Conservation (phyloP, 2,888 invertebrate species). For the Lasioglossum morio region DNA sequence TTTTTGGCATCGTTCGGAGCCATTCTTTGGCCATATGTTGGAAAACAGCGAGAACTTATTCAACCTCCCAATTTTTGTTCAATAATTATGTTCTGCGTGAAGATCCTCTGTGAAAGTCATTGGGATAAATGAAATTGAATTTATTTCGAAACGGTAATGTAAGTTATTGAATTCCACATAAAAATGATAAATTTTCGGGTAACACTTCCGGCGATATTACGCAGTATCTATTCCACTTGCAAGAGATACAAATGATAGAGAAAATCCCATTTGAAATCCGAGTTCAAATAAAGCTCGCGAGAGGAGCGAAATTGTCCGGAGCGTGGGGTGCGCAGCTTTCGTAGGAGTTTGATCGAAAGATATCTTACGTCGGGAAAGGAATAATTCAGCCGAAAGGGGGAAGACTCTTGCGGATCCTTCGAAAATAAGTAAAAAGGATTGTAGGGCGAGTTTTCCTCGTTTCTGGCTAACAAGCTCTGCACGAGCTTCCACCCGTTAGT, state of each 20-base stretch:
- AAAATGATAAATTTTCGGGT: not conserved
- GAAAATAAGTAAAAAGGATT: slow-evolving; percentile 70
- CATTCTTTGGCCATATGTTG: too few relatives aligned
- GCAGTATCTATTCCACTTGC: not conserved
- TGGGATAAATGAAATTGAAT: not conserved
- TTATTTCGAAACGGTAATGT: not conserved
- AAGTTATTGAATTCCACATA: not conserved
- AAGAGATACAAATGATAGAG: not conserved
- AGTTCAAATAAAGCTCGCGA: slow-evolving; percentile 13
- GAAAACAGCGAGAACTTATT: too few relatives aligned
- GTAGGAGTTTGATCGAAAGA: slow-evolving; percentile 47
- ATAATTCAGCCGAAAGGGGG: slow-evolving; percentile 52
- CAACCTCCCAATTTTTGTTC: too few relatives aligned
- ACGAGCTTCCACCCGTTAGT: slow-evolving; percentile 78
- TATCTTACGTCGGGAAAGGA: slow-evolving; percentile 42
- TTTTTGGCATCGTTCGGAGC: too few relatives aligned
- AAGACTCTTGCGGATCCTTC: slow-evolving; percentile 50
- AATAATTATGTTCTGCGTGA: too few relatives aligned
- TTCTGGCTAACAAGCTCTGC: slow-evolving; percentile 75
- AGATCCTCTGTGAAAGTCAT: too few relatives aligned
- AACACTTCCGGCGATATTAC: not conserved
- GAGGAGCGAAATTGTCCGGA: slow-evolving; percentile 42
- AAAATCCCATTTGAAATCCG: not conserved
- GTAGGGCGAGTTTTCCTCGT: slow-evolving; percentile 66
- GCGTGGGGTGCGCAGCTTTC: slow-evolving; percentile 17